These are phyloP conservation scores for Petromus typicus DNA, from an alignment of 2,113 vertebrate genomes.

Conservation along the genomic window DNA sequence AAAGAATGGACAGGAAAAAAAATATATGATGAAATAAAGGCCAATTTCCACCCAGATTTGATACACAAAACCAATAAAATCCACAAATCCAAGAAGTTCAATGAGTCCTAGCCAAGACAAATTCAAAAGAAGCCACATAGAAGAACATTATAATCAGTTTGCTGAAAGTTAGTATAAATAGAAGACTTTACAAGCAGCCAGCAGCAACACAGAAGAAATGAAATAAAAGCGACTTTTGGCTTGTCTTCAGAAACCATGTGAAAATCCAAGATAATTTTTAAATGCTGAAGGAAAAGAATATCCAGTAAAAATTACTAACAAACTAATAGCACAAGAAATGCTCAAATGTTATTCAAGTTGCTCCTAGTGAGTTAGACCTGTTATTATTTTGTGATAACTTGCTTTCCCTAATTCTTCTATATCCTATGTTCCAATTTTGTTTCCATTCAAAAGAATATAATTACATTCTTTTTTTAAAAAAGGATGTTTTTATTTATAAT, in stretches of 20 bases:
- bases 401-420: background rate
- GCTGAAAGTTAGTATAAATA: background rate
- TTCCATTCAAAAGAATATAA: background rate
- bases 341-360: background rate
- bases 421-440: background rate
- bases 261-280: background rate
- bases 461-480: background rate
- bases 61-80: background rate
- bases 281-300: background rate
- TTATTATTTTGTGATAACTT: background rate
- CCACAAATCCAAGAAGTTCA: background rate
- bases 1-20: background rate
- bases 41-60: background rate
- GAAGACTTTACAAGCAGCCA: background rate
- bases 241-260: too few species aligned
- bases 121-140: background rate
- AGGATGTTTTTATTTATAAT: background rate
- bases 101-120: background rate
- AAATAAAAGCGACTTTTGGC: background rate
- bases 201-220: background rate
- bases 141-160: background rate
- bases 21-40: background rate
- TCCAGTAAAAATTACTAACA: background rate
- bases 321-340: background rate
- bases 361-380: background rate